Conservation (phyloP, 2,797 vertebrate species). For the Tarsius wallacei region DNA sequence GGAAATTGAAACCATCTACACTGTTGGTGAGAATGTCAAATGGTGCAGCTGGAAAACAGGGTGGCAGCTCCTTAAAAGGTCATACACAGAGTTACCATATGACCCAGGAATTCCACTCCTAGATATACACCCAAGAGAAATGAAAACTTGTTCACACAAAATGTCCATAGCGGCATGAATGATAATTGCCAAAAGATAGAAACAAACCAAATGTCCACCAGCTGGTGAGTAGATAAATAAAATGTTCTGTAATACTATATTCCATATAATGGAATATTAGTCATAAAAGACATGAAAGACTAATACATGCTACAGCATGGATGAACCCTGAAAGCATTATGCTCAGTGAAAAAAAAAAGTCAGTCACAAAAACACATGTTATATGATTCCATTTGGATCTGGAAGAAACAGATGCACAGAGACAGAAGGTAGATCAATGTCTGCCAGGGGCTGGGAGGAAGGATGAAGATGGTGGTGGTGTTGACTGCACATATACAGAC, state of each 20-base stretch:
- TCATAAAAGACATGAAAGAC: not conserved
- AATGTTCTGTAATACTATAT: not conserved
- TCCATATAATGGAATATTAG: not conserved
- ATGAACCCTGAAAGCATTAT: not conserved
- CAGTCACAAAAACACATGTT: not conserved
- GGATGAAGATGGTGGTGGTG: not conserved
- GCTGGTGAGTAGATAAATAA: not conserved
- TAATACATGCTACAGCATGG: not conserved
- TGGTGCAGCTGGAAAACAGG: not conserved
- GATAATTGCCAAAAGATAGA: not conserved
- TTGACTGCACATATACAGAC: not conserved
- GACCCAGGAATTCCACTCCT: not conserved
- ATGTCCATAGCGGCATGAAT: not conserved
- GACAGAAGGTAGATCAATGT: not conserved
- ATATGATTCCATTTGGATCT: not conserved
- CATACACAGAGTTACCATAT: not conserved
- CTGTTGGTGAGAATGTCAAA: not conserved
- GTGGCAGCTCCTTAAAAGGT: not conserved
- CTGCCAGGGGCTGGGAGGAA: not conserved
- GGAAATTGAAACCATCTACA: not conserved
- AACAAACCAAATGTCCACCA: not conserved
- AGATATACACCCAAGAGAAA: not conserved
- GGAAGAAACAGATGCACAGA: not conserved
- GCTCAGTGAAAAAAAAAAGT: not conserved
- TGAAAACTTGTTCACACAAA: too few species aligned